phyloP scores from a whole-genome alignment of 2,888 invertebrate genomes.

The Ecliptopera silaceata region DNA sequence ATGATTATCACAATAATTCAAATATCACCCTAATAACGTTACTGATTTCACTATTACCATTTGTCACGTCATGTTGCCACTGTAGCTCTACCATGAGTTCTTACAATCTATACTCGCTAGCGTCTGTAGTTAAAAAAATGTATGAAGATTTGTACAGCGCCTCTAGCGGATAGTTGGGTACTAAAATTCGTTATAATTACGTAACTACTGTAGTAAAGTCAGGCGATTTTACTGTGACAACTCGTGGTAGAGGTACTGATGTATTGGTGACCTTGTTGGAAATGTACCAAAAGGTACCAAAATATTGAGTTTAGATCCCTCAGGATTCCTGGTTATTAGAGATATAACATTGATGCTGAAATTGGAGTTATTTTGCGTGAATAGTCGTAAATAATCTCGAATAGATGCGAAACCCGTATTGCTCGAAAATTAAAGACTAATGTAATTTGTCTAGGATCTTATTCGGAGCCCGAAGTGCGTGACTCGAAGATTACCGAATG shows the following conservation, averaged over 20 bases:
- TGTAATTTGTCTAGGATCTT: too few species aligned
- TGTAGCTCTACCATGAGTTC: too few species aligned
- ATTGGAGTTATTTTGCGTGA: constrained; percentile 15
- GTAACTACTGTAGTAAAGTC: too few species aligned
- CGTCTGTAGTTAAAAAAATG: too few species aligned
- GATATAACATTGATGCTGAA: constrained; percentile 27
- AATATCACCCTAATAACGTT: constrained; percentile 42
- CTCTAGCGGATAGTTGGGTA: too few species aligned
- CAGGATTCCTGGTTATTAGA: constrained; percentile 41
- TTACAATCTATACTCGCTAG: too few species aligned
- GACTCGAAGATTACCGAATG: too few species aligned
- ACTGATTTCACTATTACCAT: constrained; percentile 44
- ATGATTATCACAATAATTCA: constrained; percentile 44
- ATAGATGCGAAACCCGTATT: background rate
- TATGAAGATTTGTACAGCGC: too few species aligned
- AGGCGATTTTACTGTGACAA: too few species aligned
- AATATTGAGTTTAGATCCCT: constrained; percentile 32
- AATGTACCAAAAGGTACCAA: constrained; percentile 24
- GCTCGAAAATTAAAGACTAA: background rate
- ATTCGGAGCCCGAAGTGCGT: too few species aligned
- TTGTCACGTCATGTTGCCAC: constrained; percentile 50
- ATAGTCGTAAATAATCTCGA: background rate
- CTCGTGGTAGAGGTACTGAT: too few species aligned
- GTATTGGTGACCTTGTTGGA: constrained; percentile 22
- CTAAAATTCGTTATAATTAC: too few species aligned